phyloP scores from a whole-genome alignment of 2,113 vertebrate species.

The Forbesichthys papilliferus region DNA sequence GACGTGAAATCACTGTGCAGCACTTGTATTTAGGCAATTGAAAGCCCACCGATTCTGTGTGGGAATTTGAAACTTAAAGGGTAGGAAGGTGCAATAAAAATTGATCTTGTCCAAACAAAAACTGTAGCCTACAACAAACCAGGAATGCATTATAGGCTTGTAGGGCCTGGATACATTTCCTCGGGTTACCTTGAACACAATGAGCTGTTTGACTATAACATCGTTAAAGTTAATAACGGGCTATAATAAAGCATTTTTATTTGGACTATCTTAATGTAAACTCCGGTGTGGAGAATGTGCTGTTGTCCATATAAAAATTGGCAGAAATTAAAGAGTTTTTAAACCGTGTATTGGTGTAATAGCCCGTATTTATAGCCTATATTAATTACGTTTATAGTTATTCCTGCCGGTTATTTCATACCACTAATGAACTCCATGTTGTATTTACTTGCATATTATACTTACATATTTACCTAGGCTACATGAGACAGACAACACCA shows the following conservation, averaged over 20 bases:
- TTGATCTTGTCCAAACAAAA: slow-evolving; percentile 46
- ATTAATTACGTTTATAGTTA: background rate
- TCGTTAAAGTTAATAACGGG: background rate
- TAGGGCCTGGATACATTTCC: slow-evolving; percentile 42
- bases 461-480: no score
- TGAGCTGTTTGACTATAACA: slow-evolving; percentile 4
- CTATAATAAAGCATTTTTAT: slow-evolving; percentile 21
- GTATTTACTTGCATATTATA: background rate
- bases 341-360: background rate
- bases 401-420: background rate
- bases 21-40: background rate
- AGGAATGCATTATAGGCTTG: slow-evolving; percentile 50
- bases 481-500: no score
- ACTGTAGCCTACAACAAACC: slow-evolving; percentile 48
- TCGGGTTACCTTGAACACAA: slow-evolving; percentile 8
- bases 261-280: background rate
- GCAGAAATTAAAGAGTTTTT: no score
- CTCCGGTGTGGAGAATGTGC: no score
- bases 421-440: background rate
- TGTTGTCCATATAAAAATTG: no score
- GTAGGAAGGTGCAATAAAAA: slow-evolving; percentile 51
- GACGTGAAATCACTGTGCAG: background rate
- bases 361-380: background rate
- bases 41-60: slow-evolving; percentile 9
- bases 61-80: slow-evolving; percentile 35